A percentile compares a stretch with the other conserved stretches of the same genome.
These are phyloP conservation scores for Drosophila kepulauana DNA, from an alignment of 1,140 invertebrate genomes.

Conservation along the genomic window DNA sequence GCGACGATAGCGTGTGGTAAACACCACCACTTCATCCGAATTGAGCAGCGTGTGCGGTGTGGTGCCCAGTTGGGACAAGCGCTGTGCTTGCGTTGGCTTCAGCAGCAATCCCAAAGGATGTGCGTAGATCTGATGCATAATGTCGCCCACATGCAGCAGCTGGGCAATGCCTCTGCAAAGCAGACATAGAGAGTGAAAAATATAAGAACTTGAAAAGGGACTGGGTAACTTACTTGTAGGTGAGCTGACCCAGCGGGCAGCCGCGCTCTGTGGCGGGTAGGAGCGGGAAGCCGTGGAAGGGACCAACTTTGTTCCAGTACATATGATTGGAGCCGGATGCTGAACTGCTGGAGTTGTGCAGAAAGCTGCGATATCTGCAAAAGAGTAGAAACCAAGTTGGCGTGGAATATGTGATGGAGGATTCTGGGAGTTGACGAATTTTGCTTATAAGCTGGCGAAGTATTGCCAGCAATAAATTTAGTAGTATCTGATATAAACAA, in stretches of 20 bases:
- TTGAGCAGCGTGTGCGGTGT: constrained; percentile 77
- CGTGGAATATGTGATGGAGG: too few species aligned
- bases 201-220: background rate
- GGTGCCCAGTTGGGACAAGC: constrained; percentile 41
- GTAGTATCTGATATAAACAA: too few species aligned
- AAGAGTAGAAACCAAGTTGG: background rate
- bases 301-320: constrained; percentile 90
- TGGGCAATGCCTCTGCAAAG: constrained; percentile 88
- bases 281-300: constrained; percentile 93
- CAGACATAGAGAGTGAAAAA: background rate
- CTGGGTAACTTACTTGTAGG: constrained; percentile 86
- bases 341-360: constrained; percentile 86
- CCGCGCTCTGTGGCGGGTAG: constrained; percentile 87
- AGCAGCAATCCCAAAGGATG: constrained; percentile 86
- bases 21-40: constrained; percentile 89
- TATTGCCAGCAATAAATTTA: too few species aligned
- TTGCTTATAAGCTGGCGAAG: too few species aligned
- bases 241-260: constrained; percentile 90
- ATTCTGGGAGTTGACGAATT: too few species aligned
- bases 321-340: constrained; percentile 87
- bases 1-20: constrained; percentile 93
- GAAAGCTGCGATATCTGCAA: constrained; percentile 86
- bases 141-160: constrained; percentile 90
- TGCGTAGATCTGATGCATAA: constrained; percentile 90
- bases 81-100: constrained; percentile 51